Conservation (phyloP, 1,140 invertebrate genomes). For the Vollenhovia emeryi region DNA sequence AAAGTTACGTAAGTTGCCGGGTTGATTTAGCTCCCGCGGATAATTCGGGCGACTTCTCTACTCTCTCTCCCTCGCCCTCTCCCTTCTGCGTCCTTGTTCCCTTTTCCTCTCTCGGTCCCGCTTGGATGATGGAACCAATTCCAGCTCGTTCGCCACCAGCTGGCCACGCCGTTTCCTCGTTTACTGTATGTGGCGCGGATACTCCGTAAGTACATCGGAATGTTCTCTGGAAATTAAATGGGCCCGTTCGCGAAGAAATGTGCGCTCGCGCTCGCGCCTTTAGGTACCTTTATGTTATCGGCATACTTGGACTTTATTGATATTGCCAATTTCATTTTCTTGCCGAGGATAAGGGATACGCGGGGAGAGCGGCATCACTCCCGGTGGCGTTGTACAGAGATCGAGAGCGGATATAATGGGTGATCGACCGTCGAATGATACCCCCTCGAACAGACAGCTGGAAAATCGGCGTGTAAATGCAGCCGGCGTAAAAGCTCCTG, state of each 20-base stretch:
- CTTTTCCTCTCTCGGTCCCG: not conserved
- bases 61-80: not conserved
- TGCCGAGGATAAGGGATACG: not conserved
- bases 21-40: slow-evolving; percentile 62
- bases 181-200: slow-evolving; percentile 59
- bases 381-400: not conserved
- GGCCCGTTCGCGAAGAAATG: slow-evolving; percentile 62
- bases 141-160: slow-evolving; percentile 57
- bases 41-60: slow-evolving; percentile 64
- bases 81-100: not conserved
- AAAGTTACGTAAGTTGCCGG: slow-evolving; percentile 52
- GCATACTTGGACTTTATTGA: slow-evolving; percentile 61
- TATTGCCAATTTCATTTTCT: slow-evolving; percentile 72
- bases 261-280: slow-evolving; percentile 25
- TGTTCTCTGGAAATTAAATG: slow-evolving; percentile 65
- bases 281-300: slow-evolving; percentile 45
- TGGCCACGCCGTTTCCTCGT: slow-evolving; percentile 48
- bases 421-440: slow-evolving; percentile 44
- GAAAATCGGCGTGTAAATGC: slow-evolving; percentile 45
- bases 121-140: slow-evolving; percentile 65
- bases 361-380: not conserved
- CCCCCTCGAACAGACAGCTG: slow-evolving; percentile 45
- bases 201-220: slow-evolving; percentile 50
- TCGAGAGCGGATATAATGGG: slow-evolving; percentile 13
- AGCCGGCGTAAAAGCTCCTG: slow-evolving; percentile 3